Evolutionary conservation across 2,113 vertebrate genomes (phyloP), one percentile per base, ranked within the genome.

Genomic region (Anhinga rufa): DNA sequence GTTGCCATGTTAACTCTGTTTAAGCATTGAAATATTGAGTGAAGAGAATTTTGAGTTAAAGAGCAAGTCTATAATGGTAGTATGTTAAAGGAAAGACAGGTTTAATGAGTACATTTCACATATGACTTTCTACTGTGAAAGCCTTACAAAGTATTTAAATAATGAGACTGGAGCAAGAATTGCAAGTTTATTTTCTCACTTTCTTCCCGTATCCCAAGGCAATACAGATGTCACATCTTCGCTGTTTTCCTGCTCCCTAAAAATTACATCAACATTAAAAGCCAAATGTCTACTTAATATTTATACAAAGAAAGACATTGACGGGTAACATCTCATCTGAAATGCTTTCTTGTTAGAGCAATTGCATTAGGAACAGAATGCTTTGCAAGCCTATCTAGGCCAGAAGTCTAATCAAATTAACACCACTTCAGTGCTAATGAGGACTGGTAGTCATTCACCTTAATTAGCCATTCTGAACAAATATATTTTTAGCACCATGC

Each of bases 361-460:
- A 93, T 91, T 90, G n/a, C 84, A 66, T 91, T 51, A 91, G 49
- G 71, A 93, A 71, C 84, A 60, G 88, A 96, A 83, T 12, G 60
- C 54, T 46, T 95, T 48, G 32, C 66, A 90, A 93, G 72, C 28
- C 74, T 96, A 97, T 97, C 68, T 95, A 95, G 97, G 94, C 81
- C 96, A 95, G 92, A 84, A 97, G 91, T 91, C 89, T 97, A 95
- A 97, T 97, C 95, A 97, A 97, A 97, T 97, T 97, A 97, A 92
- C 78, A 83, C 71, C 84, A 95, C 92, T 92, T 97, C 92, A 95
- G 51, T 94, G 95, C 89, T 95, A 96, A 97, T 95, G 86, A 97
- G 93, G 91, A 82, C 89, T 95, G 93, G 86, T 96, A 95, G 92
- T 90, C 58, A 91, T 90, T 94, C 96, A 92, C 81, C 89, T 92